Percentiles rank a stretch among this genome's conserved stretches.
Conservation (phyloP, 2,888 invertebrate species). For the Aethes cnicana region DNA sequence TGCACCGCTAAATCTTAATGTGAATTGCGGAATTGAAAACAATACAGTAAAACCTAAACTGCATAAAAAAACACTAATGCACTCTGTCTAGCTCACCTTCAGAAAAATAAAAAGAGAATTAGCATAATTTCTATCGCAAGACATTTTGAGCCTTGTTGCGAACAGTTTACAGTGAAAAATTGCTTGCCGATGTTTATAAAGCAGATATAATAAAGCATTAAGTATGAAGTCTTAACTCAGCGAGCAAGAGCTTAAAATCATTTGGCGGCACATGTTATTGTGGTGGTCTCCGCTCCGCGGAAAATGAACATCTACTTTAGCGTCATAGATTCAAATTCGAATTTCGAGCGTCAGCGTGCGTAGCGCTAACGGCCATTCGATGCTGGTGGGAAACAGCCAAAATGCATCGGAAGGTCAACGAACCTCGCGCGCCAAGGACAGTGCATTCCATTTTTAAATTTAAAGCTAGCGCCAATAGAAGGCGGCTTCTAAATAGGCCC, state of each 20-base stretch:
- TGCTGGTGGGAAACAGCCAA: conserved; percentile 67
- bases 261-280: conserved; percentile 47
- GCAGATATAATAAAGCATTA: neutral
- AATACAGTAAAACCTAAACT: conserved; percentile 21
- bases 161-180: neutral
- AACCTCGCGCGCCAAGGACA: conserved; percentile 78
- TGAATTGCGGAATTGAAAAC: conserved; percentile 5
- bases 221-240: conserved; percentile 50
- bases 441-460: conserved; percentile 81
- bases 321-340: conserved; percentile 43
- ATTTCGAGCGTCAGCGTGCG: conserved; percentile 38
- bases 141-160: conserved; percentile 8
- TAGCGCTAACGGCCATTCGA: conserved; percentile 55
- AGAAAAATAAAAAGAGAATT: conserved; percentile 19
- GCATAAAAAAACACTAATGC: conserved; percentile 28
- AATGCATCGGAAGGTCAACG: conserved; percentile 82
- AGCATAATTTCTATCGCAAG: neutral
- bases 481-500: conserved; percentile 77
- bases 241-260: conserved; percentile 51
- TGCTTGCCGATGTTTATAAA: neutral
- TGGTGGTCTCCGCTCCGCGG: conserved; percentile 42
- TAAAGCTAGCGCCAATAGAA: conserved; percentile 80
- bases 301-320: conserved; percentile 45
- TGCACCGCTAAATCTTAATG: conserved; percentile 7
- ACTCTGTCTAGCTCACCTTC: conserved; percentile 28